Conservation (phyloP, 2,797 vertebrate species). For the Tachyglossus aculeatus region DNA sequence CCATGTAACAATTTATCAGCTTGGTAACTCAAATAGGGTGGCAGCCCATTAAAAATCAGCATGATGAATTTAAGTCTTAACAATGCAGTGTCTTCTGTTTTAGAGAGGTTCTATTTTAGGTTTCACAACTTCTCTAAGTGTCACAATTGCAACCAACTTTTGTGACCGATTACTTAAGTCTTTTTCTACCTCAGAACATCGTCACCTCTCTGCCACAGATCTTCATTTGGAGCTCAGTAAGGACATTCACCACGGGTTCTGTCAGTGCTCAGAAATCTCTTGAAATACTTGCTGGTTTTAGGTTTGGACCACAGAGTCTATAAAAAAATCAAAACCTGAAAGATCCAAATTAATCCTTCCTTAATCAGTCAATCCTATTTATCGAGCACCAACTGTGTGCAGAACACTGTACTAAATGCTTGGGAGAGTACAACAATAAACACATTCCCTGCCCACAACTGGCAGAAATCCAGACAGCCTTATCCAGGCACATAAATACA, state of each 20-base stretch:
- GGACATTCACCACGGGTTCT: neutral
- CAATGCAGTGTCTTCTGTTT: neutral
- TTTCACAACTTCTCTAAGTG: neutral
- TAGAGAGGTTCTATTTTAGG: neutral
- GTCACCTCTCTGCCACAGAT: neutral
- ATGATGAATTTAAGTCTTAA: neutral
- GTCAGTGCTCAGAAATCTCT: neutral
- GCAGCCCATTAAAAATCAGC: neutral
- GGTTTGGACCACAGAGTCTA: neutral
- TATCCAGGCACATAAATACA: no score
- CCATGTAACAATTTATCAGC: neutral
- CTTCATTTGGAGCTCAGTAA: neutral
- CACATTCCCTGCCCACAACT: no score
- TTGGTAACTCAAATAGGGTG: neutral
- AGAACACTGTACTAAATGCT: no score
- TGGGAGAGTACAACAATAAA: no score
- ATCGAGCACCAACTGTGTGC: no score
- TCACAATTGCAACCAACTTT: neutral
- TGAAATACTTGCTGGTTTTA: neutral
- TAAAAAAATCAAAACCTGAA: no score
- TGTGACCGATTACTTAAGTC: slow-evolving; percentile 12
- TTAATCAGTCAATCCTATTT: no score
- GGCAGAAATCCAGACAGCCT: no score
- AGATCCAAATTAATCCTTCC: no score
- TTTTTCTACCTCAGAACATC: neutral